A percentile compares a stretch with the other conserved stretches of the same genome.
These are phyloP conservation scores for Cepaea nemoralis DNA, from an alignment of 1,140 invertebrate genomes.

Conservation along the genomic window DNA sequence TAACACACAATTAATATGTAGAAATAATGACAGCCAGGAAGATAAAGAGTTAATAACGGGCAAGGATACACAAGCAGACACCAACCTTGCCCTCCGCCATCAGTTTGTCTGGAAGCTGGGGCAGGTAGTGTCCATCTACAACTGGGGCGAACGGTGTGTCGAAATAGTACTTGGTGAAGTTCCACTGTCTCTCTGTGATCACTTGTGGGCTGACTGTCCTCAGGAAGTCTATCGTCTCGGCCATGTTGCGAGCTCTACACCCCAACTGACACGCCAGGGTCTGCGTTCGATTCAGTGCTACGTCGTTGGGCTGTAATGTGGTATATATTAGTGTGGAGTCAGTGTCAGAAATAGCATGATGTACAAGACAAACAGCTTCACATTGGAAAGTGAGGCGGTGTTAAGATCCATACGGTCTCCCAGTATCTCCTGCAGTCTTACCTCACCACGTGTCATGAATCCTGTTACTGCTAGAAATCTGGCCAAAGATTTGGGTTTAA, in stretches of 20 bases:
- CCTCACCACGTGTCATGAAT: too few relatives aligned
- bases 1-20: too few relatives aligned
- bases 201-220: not conserved
- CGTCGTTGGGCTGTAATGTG: not conserved
- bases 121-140: constrained; percentile 5
- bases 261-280: not conserved
- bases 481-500: too few relatives aligned
- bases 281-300: not conserved
- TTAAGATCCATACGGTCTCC: too few relatives aligned
- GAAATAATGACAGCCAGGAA: too few relatives aligned
- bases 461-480: too few relatives aligned
- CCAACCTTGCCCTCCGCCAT: not conserved
- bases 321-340: not conserved
- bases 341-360: too few relatives aligned
- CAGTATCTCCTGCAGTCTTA: too few relatives aligned
- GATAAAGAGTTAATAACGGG: too few relatives aligned
- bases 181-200: not conserved
- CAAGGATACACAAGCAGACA: too few relatives aligned
- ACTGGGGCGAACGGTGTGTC: constrained; percentile 8
- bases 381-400: too few relatives aligned
- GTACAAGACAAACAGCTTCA: too few relatives aligned
- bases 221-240: not conserved
- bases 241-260: not conserved
- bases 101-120: not conserved
- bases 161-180: not conserved